Evolutionary conservation across 2,797 vertebrate species (phyloP).

Genomic region (Cheirogaleus major): DNA sequence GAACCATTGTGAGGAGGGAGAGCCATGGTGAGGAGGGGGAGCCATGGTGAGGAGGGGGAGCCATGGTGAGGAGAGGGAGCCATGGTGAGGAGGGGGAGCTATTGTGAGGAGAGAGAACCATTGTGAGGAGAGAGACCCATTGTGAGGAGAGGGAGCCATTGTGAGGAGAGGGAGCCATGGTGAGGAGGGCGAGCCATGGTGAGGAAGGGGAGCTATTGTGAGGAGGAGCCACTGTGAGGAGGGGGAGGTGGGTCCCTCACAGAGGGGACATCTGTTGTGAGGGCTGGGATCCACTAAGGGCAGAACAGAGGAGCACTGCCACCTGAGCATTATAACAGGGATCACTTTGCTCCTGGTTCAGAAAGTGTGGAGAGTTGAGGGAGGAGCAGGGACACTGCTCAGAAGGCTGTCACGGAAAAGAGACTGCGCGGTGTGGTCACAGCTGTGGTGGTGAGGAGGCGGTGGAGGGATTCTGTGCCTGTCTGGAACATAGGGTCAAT

Average conservation of each 20-base stretch:
- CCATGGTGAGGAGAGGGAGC: background rate
- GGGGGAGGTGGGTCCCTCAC: background rate
- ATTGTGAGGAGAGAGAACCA: background rate
- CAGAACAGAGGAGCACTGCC: background rate
- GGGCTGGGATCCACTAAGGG: background rate
- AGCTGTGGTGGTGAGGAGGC: fast-evolving
- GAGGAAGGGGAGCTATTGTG: too few species aligned
- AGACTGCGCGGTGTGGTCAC: background rate
- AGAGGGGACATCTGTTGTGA: background rate
- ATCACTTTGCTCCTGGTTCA: background rate
- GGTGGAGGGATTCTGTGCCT: too few species aligned
- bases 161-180: fast-evolving
- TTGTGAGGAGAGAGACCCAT: background rate
- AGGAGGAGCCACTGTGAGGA: background rate
- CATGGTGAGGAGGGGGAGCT: background rate
- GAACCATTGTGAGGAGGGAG: background rate
- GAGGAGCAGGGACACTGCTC: background rate
- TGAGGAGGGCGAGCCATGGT: too few species aligned
- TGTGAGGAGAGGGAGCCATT: background rate
- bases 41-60: background rate
- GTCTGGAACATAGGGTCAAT: background rate
- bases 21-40: background rate
- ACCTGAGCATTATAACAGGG: background rate
- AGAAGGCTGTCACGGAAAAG: background rate
- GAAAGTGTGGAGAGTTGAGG: background rate